Evolutionary conservation across 2,113 vertebrate species (phyloP).

Genomic region (Nansenia antarctica): DNA sequence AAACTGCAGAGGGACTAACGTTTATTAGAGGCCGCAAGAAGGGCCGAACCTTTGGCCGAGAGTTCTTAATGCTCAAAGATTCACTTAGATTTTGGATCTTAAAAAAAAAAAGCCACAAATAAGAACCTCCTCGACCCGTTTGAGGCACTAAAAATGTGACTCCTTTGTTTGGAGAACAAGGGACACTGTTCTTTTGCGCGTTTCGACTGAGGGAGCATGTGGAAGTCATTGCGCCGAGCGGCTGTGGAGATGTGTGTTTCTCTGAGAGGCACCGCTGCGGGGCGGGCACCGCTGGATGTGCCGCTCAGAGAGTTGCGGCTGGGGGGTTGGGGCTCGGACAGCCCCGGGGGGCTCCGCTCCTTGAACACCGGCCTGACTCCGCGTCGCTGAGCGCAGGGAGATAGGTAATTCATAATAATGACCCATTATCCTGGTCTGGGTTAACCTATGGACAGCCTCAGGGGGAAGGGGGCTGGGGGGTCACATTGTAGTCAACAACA

Average conservation of each 20-base stretch:
- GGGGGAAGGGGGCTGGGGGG: not conserved
- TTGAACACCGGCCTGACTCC: constrained; percentile 43
- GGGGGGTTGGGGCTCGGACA: constrained; percentile 10
- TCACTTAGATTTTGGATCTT: no score
- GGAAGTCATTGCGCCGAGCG: constrained; percentile 88
- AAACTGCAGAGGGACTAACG: no score
- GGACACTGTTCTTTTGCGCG: constrained; percentile 81
- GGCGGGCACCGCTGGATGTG: constrained; percentile 18
- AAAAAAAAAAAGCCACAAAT: constrained; percentile 25
- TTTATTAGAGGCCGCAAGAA: not conserved
- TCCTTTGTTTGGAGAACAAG: constrained; percentile 84
- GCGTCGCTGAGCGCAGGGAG: constrained; percentile 32
- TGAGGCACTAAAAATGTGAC: constrained; percentile 42
- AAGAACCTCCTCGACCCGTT: constrained; percentile 37
- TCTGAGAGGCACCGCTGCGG: constrained; percentile 30
- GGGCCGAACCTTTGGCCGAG: no score
- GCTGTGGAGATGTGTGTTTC: constrained; percentile 61
- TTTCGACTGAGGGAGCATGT: constrained; percentile 88
- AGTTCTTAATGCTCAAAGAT: no score
- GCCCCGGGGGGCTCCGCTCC: constrained; percentile 50
- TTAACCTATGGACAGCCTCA: not conserved
- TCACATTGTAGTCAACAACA: not conserved
- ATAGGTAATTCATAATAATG: constrained; percentile 53
- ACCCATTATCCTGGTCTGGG: constrained; percentile 36
- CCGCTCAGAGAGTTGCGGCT: not conserved